phyloP scores from a whole-genome alignment of 2,888 invertebrate species.

The Heteromyza rotundicornis region DNA sequence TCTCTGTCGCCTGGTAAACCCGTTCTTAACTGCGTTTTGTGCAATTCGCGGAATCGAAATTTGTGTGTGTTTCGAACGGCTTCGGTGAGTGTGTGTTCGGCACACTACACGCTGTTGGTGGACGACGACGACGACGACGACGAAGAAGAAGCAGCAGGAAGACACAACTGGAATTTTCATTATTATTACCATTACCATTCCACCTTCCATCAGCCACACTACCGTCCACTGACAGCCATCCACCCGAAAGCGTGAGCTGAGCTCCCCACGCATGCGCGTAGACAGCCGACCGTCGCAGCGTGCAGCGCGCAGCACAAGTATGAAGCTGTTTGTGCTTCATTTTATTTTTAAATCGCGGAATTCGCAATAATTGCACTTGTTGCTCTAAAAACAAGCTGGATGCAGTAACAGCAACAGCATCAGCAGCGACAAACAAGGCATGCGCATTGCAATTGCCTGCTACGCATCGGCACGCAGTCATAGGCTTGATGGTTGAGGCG shows the following conservation, averaged over 20 bases:
- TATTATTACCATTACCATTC: conserved; percentile 20
- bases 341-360: conserved; percentile 43
- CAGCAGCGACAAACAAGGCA: conserved; percentile 27
- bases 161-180: conserved; percentile 28
- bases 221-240: conserved; percentile 28
- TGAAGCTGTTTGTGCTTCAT: background rate
- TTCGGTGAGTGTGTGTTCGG: background rate
- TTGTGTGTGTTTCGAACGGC: conserved; percentile 20
- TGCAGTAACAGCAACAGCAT: conserved; percentile 12
- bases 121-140: conserved; percentile 12
- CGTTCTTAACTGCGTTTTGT: conserved; percentile 19
- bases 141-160: conserved; percentile 22
- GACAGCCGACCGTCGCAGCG: conserved; percentile 20
- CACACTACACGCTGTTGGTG: conserved; percentile 9
- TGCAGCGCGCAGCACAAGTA: background rate
- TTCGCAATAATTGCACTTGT: conserved; percentile 54
- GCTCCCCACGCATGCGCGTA: conserved; percentile 45
- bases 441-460: conserved; percentile 24
- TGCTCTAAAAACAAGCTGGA: conserved; percentile 42
- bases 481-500: background rate
- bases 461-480: conserved; percentile 10
- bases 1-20: conserved; percentile 16
- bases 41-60: conserved; percentile 29
- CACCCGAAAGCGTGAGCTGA: conserved; percentile 39
- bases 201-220: conserved; percentile 20